Evolutionary conservation across 2,113 vertebrate genomes (phyloP), one percentile per base, ranked within the genome.

Genomic region (Hystrix brachyura): DNA sequence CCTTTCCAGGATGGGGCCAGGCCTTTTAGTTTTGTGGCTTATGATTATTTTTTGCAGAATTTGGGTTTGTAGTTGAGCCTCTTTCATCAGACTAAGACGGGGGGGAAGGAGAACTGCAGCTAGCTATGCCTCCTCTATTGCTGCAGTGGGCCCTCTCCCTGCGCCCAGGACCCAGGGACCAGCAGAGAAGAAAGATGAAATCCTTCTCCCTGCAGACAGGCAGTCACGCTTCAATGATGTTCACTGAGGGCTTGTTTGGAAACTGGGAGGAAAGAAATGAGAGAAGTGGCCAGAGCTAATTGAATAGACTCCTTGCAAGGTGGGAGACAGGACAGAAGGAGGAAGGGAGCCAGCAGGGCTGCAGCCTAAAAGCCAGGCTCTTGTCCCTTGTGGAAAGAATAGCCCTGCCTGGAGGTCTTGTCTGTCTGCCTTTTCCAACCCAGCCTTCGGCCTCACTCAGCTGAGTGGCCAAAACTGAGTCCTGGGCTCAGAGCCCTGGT

Each of bases 211-310:
- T 87, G 97, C 32, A 90, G 97, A 76, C 94, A 95, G 95, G 67
- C 97, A 98, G 98, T 98, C 98, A 99, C 8, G 96, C 98, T 98
- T 99, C 98, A 0, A 98, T 98, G 98, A 98, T 98, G 25, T 98
- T 98, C 98, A 98, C 98, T 1, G 97, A 98, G 95, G 98, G 97
- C 97, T 98, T 98, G 98, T 98, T 99, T 98, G 71, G 98, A 98
- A 90, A 98, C 98, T 98, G 98, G 46, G 97, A 96, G 97, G 96
- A 82, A 62, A 89, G 69, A 96, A 97, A 92, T 59, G 91, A 91
- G 48, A 95, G 91, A 72, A 87, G 83, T 43, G 6, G 32, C 67
- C 10, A 60, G 93, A 85, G 69, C 93, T 65, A 0, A 7, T 29
- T 74, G 91, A 97, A 88, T 55, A 95, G 95, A 88, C 85, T 83